Percentiles rank a stretch among this genome's conserved stretches.
These are phyloP conservation scores for Neelides sp. DNA, from an alignment of 1,140 invertebrate species.

Conservation along the genomic window DNA sequence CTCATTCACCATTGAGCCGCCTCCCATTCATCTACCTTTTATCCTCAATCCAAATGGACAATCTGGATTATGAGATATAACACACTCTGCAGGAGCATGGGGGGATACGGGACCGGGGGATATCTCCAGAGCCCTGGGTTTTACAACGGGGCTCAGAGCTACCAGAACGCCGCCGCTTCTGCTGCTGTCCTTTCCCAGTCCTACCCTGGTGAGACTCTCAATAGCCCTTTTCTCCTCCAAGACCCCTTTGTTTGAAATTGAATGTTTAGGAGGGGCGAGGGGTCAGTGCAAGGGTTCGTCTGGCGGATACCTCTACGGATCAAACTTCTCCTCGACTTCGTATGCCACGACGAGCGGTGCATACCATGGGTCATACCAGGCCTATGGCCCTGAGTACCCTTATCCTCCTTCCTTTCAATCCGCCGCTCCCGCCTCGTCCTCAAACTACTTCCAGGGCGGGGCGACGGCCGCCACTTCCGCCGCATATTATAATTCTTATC, in stretches of 20 bases:
- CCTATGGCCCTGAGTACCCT: slow-evolving; percentile 10
- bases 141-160: slow-evolving; percentile 30
- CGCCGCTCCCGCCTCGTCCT: slow-evolving; percentile 19
- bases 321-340: slow-evolving; percentile 13
- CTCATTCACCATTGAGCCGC: too few relatives aligned
- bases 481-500: too few relatives aligned
- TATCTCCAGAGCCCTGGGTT: slow-evolving; percentile 28
- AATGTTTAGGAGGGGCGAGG: slow-evolving; percentile 17
- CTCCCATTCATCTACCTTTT: too few relatives aligned
- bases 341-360: slow-evolving; percentile 1
- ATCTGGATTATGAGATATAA: too few relatives aligned
- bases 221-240: slow-evolving; percentile 23
- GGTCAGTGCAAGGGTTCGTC: slow-evolving; percentile 18
- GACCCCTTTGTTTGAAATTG: too few relatives aligned
- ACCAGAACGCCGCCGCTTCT: slow-evolving; percentile 13
- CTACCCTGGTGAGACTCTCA: slow-evolving; percentile 26
- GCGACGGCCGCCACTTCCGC: too few relatives aligned
- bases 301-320: slow-evolving; percentile 16
- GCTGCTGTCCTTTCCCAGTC: slow-evolving; percentile 30
- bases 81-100: slow-evolving; percentile 30
- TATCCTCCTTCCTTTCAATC: slow-evolving; percentile 26
- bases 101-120: slow-evolving; percentile 22
- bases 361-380: slow-evolving; percentile 4
- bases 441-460: too few relatives aligned
- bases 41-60: too few relatives aligned